These are phyloP conservation scores for Momotus momota DNA, from an alignment of 2,797 vertebrate genomes.

Conservation along the genomic window DNA sequence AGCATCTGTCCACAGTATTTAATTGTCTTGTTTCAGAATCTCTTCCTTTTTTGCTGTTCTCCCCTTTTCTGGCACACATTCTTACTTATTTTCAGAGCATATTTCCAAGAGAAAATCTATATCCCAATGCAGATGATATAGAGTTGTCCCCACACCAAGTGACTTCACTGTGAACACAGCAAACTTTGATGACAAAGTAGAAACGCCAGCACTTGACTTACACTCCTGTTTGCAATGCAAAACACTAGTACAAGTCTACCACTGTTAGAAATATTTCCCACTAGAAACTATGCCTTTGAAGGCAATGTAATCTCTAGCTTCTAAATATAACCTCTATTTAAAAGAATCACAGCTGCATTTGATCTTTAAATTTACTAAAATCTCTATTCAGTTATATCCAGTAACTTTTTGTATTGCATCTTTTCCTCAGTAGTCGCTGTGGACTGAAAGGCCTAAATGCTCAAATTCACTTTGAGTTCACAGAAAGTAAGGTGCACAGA, in stretches of 20 bases:
- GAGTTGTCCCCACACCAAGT: neutral
- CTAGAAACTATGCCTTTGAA: neutral
- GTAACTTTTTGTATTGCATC: neutral
- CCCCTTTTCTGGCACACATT: neutral
- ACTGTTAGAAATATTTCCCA: neutral
- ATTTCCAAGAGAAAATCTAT: neutral
- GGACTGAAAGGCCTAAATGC: neutral
- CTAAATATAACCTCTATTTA: neutral
- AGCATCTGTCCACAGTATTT: neutral
- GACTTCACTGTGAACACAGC: neutral
- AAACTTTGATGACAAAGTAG: neutral
- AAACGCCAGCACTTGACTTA: neutral
- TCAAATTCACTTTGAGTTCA: neutral
- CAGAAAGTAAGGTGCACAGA: neutral
- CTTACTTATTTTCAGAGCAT: neutral
- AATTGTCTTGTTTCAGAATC: conserved; percentile 23
- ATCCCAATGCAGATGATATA: neutral
- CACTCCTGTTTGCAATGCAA: neutral
- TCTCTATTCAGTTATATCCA: neutral
- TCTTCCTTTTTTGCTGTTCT: neutral
- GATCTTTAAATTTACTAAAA: neutral
- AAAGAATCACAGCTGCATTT: neutral
- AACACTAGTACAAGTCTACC: neutral
- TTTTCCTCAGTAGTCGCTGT: neutral
- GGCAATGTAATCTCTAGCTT: neutral